Evolutionary conservation across 2,888 invertebrate genomes (phyloP).

Genomic region (Embidobia sp.): DNA sequence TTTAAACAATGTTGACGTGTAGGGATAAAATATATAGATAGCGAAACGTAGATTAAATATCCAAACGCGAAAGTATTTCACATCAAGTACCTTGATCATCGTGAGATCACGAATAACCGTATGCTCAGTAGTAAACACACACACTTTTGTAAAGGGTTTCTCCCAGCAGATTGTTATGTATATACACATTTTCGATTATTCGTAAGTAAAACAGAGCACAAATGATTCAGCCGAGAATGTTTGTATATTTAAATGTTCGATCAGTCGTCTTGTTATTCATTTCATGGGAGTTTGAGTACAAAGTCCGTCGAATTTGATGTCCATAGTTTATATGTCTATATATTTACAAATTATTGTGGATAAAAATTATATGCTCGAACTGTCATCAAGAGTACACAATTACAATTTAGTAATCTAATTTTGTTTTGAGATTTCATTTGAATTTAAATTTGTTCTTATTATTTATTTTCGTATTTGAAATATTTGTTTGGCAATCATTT

Average conservation of each 20-base stretch:
- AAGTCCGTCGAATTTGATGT: slow-evolving; percentile 55
- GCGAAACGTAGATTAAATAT: slow-evolving; percentile 33
- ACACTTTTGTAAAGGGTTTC: slow-evolving; percentile 40
- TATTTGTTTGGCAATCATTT: too few relatives aligned
- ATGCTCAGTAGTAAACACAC: slow-evolving; percentile 35
- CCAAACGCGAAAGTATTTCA: slow-evolving; percentile 49
- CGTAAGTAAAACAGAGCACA: slow-evolving; percentile 30
- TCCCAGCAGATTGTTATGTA: slow-evolving; percentile 42
- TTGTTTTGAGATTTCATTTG: too few relatives aligned
- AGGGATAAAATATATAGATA: slow-evolving; percentile 9
- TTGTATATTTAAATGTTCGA: slow-evolving; percentile 34
- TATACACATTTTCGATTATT: slow-evolving; percentile 34
- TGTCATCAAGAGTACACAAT: neutral
- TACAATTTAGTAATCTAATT: too few relatives aligned
- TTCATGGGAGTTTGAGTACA: slow-evolving; percentile 30
- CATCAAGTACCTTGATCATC: slow-evolving; percentile 54
- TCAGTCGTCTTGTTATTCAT: slow-evolving; percentile 9
- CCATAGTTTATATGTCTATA: slow-evolving; percentile 46
- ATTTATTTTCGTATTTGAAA: too few relatives aligned
- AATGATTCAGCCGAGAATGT: slow-evolving; percentile 22
- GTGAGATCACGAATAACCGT: slow-evolving; percentile 46
- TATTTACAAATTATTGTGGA: slow-evolving; percentile 43
- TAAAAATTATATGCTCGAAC: slow-evolving; percentile 14
- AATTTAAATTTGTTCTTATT: too few relatives aligned
- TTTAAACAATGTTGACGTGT: neutral